Base-by-base conservation (phyloP, 2,888 invertebrate species). In the Caenorhabditis imperialis region DNA sequence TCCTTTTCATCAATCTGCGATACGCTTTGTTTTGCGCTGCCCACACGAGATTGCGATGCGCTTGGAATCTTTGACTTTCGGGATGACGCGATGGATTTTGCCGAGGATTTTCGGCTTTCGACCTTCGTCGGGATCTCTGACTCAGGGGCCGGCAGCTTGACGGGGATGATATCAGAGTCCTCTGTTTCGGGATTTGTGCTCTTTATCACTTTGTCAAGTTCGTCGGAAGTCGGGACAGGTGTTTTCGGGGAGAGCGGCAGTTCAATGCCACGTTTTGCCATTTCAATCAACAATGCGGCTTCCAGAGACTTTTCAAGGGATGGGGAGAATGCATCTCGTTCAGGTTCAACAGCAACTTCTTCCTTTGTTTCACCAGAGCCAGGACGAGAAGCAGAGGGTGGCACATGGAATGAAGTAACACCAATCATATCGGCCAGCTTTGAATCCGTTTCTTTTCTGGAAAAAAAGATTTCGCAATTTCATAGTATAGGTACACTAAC, bases 361-460 rank as follows among this genome's bases (percentile, higher is more conserved):
- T 33, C 51, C 3, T 16, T 10, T 1, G 7, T 30, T n/a, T 42
- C 45, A 20, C 42, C 60, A 5, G 48, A 42, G 27, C 48, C 20
- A 0, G 62, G 33, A 14, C 57, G 48, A 22, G 62, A 47, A 18
- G 22, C 33, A 6, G 40, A 30, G 22, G 38, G 44, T 8, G 60
- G 37, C 7, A 48, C 37, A 38, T 67, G 57, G 54, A 58, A 73
- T 1, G 54, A 54, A 14, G 73, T 70, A 1, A 76, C 78, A 1
- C 78, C 80, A 27, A 76, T 74, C 78, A 78, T 80, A 27, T 78
- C 77, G 3, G 79, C 77, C 1, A 77, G 18, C 35, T 77, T 77
- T 1, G 50, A 27, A 30, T 74, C 57, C 1, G 45, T 40, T 12
- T 62, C 65, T 40, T 74, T 55, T 16, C 78, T 78, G 65, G 51